phyloP scores from a whole-genome alignment of 2,888 invertebrate genomes.

The Polietes domitor region DNA sequence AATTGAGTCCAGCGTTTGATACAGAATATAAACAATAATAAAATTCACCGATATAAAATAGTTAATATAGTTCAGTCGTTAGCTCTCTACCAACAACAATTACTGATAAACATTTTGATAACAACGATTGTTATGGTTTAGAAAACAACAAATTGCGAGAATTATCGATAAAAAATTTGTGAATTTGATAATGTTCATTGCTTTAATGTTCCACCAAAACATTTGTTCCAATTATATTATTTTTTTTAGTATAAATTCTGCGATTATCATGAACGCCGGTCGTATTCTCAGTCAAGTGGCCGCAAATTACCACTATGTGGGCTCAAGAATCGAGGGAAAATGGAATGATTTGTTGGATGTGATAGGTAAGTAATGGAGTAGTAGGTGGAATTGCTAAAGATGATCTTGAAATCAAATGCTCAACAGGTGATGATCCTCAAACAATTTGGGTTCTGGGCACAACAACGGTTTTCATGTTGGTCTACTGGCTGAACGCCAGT shows the following conservation, averaged over 20 bases:
- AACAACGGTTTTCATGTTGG: conserved; percentile 82
- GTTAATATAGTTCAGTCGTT: neutral
- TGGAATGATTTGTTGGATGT: conserved; percentile 86
- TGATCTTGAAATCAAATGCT: neutral
- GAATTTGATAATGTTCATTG: conserved; percentile 2
- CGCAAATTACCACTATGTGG: conserved; percentile 86
- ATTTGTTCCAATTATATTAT: conserved; percentile 3
- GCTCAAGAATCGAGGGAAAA: conserved; percentile 88
- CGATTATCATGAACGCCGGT: conserved; percentile 38
- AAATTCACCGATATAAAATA: neutral
- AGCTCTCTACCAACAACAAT: neutral
- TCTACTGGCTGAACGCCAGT: conserved; percentile 88
- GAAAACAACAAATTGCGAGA: neutral
- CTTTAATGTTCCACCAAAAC: neutral
- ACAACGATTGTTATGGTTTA: neutral
- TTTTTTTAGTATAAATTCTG: conserved; percentile 36
- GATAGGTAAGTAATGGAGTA: conserved; percentile 80
- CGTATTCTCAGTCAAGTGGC: conserved; percentile 71
- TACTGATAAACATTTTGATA: neutral
- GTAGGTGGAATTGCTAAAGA: neutral
- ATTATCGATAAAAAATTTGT: conserved; percentile 14
- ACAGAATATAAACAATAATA: neutral
- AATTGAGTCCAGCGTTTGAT: too few relatives aligned
- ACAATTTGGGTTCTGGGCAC: conserved; percentile 85
- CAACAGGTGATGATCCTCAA: conserved; percentile 83